Evolutionary conservation across 2,113 vertebrate genomes (phyloP).

Genomic region (Gracilinanus agilis): DNA sequence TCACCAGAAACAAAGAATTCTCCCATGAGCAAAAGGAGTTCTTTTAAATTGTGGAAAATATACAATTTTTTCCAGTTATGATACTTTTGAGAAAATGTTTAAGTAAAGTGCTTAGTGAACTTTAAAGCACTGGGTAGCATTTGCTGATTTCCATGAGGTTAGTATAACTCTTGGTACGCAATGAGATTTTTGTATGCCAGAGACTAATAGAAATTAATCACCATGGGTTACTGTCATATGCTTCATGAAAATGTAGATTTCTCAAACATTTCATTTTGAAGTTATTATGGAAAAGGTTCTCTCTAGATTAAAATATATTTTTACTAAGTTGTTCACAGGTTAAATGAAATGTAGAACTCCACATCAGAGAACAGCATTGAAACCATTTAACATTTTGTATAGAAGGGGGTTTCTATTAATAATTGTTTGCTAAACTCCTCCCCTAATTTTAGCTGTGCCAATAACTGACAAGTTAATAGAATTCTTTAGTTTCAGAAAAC

Average conservation of each 20-base stretch:
- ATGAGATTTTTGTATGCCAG: conserved; percentile 61
- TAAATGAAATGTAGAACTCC: not conserved
- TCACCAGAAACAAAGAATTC: not conserved
- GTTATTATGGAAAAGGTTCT: conserved; percentile 44
- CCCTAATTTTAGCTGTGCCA: conserved; percentile 44
- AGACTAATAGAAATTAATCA: conserved; percentile 64
- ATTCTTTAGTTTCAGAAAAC: conserved; percentile 17
- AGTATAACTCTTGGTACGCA: not conserved
- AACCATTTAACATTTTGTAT: conserved; percentile 53
- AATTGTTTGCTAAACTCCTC: not conserved
- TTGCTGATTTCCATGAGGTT: not conserved
- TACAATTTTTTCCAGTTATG: not conserved
- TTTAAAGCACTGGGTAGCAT: not conserved
- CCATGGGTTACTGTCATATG: conserved; percentile 40
- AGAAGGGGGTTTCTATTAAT: conserved; percentile 41
- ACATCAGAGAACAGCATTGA: conserved; percentile 52
- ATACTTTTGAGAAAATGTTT: not conserved
- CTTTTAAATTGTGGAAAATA: not conserved
- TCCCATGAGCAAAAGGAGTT: not conserved
- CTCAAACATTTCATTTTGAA: conserved; percentile 29
- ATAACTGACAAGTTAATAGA: conserved; percentile 45
- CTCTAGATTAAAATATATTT: conserved; percentile 61
- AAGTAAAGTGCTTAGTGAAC: not conserved
- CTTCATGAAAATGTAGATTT: conserved; percentile 42
- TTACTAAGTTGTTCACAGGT: not conserved